A percentile compares a stretch with the other conserved stretches of the same genome.
phyloP scores from a whole-genome alignment of 2,797 vertebrate genomes.

The Microctenopoma stevenorrisi region DNA sequence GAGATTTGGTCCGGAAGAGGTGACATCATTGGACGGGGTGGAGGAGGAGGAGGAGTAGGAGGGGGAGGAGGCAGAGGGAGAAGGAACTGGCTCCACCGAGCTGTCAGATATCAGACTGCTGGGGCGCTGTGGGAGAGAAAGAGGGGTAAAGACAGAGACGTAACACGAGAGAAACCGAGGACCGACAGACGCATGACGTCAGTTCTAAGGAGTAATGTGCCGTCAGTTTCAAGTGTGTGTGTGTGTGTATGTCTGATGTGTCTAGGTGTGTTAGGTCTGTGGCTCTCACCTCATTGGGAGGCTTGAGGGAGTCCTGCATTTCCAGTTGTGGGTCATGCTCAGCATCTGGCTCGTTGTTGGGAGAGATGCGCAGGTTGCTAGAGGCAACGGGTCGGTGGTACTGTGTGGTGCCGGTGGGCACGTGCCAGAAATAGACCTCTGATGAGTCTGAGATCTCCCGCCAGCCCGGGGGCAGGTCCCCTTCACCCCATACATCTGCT shows the following conservation, averaged over 20 bases:
- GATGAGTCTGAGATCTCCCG: slow-evolving; percentile 91
- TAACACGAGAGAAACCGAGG: slow-evolving; percentile 8
- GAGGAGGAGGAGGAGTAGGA: slow-evolving; percentile 69
- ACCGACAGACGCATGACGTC: slow-evolving; percentile 23
- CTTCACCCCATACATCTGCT: slow-evolving; percentile 92
- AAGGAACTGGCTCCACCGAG: slow-evolving; percentile 84
- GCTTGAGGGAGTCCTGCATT: slow-evolving; percentile 81
- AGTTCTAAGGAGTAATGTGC: neutral
- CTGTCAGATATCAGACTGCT: slow-evolving; percentile 85
- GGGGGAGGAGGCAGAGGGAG: slow-evolving; percentile 75
- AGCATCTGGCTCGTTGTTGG: slow-evolving; percentile 46
- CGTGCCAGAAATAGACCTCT: slow-evolving; percentile 95
- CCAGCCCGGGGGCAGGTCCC: slow-evolving; percentile 94
- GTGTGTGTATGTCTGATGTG: neutral
- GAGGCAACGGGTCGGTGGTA: slow-evolving; percentile 89
- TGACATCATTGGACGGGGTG: slow-evolving; percentile 72
- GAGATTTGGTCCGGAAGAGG: slow-evolving; percentile 64
- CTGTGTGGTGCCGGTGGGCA: slow-evolving; percentile 94
- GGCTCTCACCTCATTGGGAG: slow-evolving; percentile 81
- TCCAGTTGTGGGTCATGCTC: slow-evolving; percentile 69
- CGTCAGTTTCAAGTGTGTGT: neutral
- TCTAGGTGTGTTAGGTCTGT: slow-evolving; percentile 29
- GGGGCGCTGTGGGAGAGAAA: slow-evolving; percentile 74
- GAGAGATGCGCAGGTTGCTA: slow-evolving; percentile 49
- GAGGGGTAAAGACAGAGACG: slow-evolving; percentile 2